Base-by-base conservation (phyloP, 2,113 vertebrate genomes). In the Triplophysa dalaica region DNA sequence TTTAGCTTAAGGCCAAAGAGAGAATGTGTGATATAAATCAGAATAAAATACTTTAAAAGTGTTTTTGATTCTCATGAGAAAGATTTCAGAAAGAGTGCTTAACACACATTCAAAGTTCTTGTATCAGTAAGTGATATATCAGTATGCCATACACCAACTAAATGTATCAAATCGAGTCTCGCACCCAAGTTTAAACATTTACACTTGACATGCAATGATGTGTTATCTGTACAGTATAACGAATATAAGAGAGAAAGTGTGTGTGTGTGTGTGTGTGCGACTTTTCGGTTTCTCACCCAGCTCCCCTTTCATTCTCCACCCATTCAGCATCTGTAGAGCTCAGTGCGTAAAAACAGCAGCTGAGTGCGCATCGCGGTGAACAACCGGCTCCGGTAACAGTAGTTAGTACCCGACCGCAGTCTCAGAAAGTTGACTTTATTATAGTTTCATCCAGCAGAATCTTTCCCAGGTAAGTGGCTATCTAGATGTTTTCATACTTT, bases 241-340 rank as follows among this genome's bases (percentile, higher is more conserved):
- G 16, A 52, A 17, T 52, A 45, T 33, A 64, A 41, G 61, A 65
- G 58, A 45, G 52, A 45, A 54, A 70, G 54, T 7, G 63, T 62
- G 70, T 64, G 17, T 70, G 66, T 65, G 61, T 41, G 21, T 58
- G 33, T 45, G 48, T 66, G 52, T 78, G 52, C 61, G 69, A 62
- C 61, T 58, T 81, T 60, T 73, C 68, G 83, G 87, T 86, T 87
- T 73, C 70, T 75, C 81, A 83, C 84, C 83, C 84, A 78, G 77
- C 80, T 65, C 81, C 52, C 66, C 69, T 78, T 83, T 85, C 88
- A 88, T 85, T 90, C 85, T 88, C 87, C 72, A 75, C 82, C 84
- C 81, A 65, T 52, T 63, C 67, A 85, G 79, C 75, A 41, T 70
- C 68, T 7, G 70, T 17, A 33, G 43, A 82, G 1, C 45, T 1